Conservation (phyloP, 2,797 vertebrate species). For the Diceros bicornis region DNA sequence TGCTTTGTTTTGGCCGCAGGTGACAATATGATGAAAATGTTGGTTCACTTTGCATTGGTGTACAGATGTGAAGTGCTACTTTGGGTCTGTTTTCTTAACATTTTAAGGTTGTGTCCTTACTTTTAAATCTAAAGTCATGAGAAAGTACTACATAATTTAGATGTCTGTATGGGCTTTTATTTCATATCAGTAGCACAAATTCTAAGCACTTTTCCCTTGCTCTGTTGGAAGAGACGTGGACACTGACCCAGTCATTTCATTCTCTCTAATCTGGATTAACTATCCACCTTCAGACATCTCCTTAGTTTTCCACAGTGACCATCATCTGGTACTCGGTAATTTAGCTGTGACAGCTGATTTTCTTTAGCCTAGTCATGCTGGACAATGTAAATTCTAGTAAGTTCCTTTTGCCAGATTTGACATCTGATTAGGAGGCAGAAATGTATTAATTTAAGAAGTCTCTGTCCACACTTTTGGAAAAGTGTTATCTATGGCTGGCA, state of each 20-base stretch:
- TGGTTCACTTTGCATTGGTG: not conserved
- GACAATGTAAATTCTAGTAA: conserved; percentile 47
- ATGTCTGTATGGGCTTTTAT: not conserved
- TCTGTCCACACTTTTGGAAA: conserved; percentile 47
- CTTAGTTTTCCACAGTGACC: not conserved
- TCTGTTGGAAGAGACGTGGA: conserved; percentile 28
- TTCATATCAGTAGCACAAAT: not conserved
- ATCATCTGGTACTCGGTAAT: not conserved
- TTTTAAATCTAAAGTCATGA: conserved; percentile 29
- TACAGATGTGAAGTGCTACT: not conserved
- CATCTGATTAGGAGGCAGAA: conserved; percentile 71
- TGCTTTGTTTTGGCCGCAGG: not conserved
- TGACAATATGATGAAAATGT: not conserved
- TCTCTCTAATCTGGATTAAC: conserved; percentile 14
- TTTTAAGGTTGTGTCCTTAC: not conserved
- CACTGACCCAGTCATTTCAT: not conserved
- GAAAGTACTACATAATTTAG: not conserved
- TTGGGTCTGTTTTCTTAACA: not conserved
- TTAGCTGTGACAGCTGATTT: conserved; percentile 35
- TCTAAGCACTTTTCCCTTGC: not conserved
- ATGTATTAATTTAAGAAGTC: not conserved
- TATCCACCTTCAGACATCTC: not conserved
- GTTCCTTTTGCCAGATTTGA: conserved; percentile 61
- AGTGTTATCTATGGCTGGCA: not conserved
- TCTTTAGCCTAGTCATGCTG: not conserved